Evolutionary conservation across 2,113 vertebrate genomes (phyloP).

Genomic region (Desmodus rotundus): DNA sequence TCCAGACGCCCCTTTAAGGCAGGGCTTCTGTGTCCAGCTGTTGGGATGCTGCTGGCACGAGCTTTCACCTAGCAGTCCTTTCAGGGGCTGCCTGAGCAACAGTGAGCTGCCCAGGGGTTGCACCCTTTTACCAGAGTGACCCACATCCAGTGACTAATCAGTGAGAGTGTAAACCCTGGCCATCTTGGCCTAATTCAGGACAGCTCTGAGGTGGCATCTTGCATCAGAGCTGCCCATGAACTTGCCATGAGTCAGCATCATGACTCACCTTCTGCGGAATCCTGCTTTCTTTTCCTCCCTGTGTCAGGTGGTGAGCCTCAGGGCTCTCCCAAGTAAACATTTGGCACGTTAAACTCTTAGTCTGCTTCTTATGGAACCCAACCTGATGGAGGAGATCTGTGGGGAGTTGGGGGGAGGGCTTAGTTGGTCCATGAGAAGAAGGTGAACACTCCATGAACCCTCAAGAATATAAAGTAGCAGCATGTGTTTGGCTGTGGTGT

Average conservation of each 20-base stretch:
- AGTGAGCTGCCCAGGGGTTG: rapidly evolving
- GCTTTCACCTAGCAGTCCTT: neutral
- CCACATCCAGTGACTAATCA: neutral
- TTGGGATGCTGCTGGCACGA: neutral
- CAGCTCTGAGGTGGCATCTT: neutral
- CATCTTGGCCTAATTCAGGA: neutral
- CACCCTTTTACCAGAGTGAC: too few relatives aligned
- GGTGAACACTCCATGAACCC: neutral
- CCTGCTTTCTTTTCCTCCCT: neutral
- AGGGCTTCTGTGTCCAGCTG: neutral
- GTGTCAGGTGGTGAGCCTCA: neutral
- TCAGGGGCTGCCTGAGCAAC: neutral
- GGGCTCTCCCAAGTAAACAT: neutral
- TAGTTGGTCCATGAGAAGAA: neutral
- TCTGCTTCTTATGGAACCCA: neutral
- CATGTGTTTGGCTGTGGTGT: neutral
- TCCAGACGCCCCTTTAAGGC: neutral
- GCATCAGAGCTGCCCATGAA: neutral
- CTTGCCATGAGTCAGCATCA: neutral
- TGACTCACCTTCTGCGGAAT: neutral
- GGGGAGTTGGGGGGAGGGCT: neutral
- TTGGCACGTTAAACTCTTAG: neutral
- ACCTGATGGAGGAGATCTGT: neutral
- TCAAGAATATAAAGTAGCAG: neutral
- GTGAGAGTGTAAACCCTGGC: neutral